A percentile compares a stretch with the other conserved stretches of the same genome.
phyloP scores from a whole-genome alignment of 1,140 invertebrate genomes.

The Rhynchophorus ferrugineus region DNA sequence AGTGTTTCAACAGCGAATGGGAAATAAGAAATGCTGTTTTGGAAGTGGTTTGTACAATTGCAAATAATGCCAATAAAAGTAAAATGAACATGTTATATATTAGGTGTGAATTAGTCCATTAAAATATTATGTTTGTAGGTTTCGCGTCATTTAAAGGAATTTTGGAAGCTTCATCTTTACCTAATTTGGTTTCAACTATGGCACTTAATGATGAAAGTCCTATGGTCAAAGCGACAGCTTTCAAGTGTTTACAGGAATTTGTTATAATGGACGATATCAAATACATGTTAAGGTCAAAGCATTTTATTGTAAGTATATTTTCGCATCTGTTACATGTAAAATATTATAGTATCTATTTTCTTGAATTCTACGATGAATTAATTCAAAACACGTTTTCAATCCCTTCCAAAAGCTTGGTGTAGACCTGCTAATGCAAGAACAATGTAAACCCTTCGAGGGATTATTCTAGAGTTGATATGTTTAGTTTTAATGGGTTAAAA shows the following conservation, averaged over 20 bases:
- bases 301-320: conserved; percentile 10
- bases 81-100: too few species aligned
- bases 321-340: too few species aligned
- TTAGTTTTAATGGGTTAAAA: too few species aligned
- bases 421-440: too few species aligned
- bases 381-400: too few species aligned
- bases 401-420: too few species aligned
- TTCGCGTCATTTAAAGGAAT: conserved; percentile 17
- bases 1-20: conserved; percentile 15
- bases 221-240: conserved; percentile 8
- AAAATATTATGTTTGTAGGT: conserved; percentile 6
- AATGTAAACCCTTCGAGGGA: too few species aligned
- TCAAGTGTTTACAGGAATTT: conserved; percentile 16
- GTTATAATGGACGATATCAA: conserved; percentile 9
- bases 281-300: conserved; percentile 1
- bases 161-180: conserved; percentile 4
- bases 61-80: conserved; percentile 11
- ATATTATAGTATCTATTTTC: too few species aligned
- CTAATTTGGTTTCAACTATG: conserved; percentile 10
- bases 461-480: too few species aligned
- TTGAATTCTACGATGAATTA: too few species aligned
- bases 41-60: conserved; percentile 10
- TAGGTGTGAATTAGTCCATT: too few species aligned
- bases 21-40: conserved; percentile 8
- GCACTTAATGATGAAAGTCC: conserved; percentile 14